A percentile compares a stretch with the other conserved stretches of the same genome.
phyloP scores from a whole-genome alignment of 53 echinoderm and acorn worm genomes.

The Luidia sarsii region DNA sequence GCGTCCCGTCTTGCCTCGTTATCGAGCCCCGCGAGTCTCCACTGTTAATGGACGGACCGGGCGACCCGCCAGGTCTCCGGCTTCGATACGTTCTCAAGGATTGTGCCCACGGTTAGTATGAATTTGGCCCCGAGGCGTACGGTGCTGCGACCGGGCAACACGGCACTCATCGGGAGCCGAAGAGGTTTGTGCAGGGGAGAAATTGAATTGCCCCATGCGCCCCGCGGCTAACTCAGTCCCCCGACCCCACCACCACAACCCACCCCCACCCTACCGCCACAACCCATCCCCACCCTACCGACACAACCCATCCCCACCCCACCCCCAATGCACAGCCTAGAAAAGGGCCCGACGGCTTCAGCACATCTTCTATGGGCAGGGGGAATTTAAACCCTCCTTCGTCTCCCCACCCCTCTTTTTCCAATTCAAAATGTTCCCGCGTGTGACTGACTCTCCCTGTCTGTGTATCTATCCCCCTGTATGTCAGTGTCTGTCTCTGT shows the following conservation, averaged over 20 bases:
- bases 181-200: slow-evolving; percentile 8
- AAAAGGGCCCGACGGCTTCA: slow-evolving; percentile 27
- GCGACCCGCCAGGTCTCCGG: background rate
- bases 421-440: slow-evolving; percentile 10
- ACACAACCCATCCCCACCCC: too few species aligned
- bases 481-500: too few species aligned
- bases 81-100: slow-evolving; percentile 53
- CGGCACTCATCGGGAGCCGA: slow-evolving; percentile 13
- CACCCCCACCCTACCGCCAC: too few species aligned
- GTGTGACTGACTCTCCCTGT: slow-evolving; percentile 9
- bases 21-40: too few species aligned
- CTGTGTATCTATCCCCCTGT: too few species aligned
- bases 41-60: slow-evolving; percentile 43
- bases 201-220: slow-evolving; percentile 35
- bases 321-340: too few species aligned
- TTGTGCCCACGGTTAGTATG: slow-evolving; percentile 29
- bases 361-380: slow-evolving; percentile 34
- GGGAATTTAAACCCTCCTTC: slow-evolving; percentile 43
- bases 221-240: slow-evolving; percentile 14
- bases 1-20: too few species aligned
- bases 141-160: background rate
- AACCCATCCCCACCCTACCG: too few species aligned
- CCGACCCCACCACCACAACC: too few species aligned
- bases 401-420: background rate
- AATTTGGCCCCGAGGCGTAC: slow-evolving; percentile 55